Conservation (phyloP, 2,797 vertebrate genomes). For the Peromyscus eremicus region DNA sequence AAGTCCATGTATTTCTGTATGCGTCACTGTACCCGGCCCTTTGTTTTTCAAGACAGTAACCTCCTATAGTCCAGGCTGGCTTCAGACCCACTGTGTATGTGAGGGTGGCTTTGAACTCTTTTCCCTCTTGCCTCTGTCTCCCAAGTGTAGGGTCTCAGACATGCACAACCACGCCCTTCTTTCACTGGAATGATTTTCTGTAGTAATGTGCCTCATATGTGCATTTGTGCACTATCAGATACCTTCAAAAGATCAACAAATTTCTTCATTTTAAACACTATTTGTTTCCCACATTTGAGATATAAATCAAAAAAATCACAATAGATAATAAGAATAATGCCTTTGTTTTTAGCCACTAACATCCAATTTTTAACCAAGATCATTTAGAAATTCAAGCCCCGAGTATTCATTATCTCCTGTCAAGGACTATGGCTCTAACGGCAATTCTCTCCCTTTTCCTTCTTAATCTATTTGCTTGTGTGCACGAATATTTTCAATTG, state of each 20-base stretch:
- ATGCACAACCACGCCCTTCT: not conserved
- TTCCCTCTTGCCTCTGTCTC: not conserved
- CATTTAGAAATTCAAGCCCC: not conserved
- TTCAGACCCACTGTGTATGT: not conserved
- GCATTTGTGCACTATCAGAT: not conserved
- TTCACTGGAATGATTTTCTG: not conserved
- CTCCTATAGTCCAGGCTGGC: not conserved
- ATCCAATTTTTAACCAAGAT: not conserved
- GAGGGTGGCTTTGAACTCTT: not conserved
- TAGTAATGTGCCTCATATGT: not conserved
- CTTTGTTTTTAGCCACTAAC: constrained; percentile 23
- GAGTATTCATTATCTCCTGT: not conserved
- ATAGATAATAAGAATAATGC: not conserved
- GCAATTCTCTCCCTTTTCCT: not conserved
- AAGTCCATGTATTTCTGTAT: not conserved
- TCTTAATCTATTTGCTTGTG: constrained; percentile 53
- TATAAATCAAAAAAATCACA: not conserved
- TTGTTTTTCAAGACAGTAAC: not conserved
- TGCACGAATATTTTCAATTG: constrained; percentile 67
- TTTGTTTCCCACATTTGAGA: constrained; percentile 15
- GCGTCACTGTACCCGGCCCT: too few relatives aligned
- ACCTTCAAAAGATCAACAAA: not conserved
- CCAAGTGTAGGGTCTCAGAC: not conserved
- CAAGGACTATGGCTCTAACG: not conserved
- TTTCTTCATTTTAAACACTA: constrained; percentile 15